Evolutionary conservation across 2,888 invertebrate genomes (phyloP).

Genomic region (Thereva unica): DNA sequence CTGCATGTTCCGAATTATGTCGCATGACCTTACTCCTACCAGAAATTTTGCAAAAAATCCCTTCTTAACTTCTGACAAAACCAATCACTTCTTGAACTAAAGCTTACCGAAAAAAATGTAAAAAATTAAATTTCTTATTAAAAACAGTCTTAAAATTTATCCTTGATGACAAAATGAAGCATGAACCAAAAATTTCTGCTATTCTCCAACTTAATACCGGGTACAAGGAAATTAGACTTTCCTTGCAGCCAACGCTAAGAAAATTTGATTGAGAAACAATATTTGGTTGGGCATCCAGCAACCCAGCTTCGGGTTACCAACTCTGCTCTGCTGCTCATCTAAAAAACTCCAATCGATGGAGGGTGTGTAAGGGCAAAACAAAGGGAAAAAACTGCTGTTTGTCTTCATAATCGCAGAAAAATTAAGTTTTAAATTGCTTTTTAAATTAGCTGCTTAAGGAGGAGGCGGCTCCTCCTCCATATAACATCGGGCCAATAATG

Average conservation of each 20-base stretch:
- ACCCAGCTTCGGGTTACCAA: slow-evolving; percentile 1
- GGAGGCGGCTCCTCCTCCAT: slow-evolving; percentile 40
- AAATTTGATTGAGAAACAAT: slow-evolving; percentile 38
- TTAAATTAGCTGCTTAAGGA: slow-evolving; percentile 50
- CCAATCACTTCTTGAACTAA: no score
- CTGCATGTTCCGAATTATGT: no score
- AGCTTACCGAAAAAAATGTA: no score
- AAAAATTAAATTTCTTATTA: slow-evolving; percentile 35
- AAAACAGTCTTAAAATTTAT: slow-evolving; percentile 38
- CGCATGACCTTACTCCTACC: no score
- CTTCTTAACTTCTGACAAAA: no score
- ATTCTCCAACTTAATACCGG: background rate
- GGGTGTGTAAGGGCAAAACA: slow-evolving; percentile 24
- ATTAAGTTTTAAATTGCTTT: slow-evolving; percentile 57
- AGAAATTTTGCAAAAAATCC: no score
- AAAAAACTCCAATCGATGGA: slow-evolving; percentile 12
- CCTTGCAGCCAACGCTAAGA: slow-evolving; percentile 11
- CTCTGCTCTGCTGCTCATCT: slow-evolving; percentile 15
- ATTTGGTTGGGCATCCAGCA: slow-evolving; percentile 23
- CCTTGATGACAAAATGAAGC: slow-evolving; percentile 16
- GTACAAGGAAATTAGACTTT: background rate
- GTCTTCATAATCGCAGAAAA: slow-evolving; percentile 54
- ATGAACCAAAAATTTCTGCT: slow-evolving; percentile 2
- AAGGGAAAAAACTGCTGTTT: slow-evolving; percentile 47
- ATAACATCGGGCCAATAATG: slow-evolving; percentile 29